Conservation (phyloP, 2,113 vertebrate species). For the Hyaena hyaena region DNA sequence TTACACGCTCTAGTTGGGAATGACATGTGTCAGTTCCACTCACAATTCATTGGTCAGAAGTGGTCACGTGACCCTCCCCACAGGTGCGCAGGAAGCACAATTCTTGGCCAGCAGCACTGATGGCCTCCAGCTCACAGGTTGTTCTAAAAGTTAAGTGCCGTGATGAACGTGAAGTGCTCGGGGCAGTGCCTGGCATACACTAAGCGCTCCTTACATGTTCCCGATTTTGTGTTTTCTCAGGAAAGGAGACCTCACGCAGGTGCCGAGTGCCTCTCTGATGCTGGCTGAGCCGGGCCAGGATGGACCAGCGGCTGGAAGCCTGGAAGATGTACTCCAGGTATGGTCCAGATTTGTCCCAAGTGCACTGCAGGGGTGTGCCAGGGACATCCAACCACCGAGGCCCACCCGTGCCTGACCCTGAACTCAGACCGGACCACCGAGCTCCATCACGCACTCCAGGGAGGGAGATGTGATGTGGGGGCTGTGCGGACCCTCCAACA, state of each 20-base stretch:
- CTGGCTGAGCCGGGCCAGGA: background rate
- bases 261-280: background rate
- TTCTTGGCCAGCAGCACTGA: background rate
- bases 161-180: background rate
- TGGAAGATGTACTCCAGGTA: background rate
- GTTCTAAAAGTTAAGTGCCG: background rate
- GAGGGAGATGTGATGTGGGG: background rate
- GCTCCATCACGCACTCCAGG: background rate
- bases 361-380: too few species aligned
- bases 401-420: background rate
- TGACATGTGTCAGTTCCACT: background rate
- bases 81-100: background rate
- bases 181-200: accelerated
- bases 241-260: background rate
- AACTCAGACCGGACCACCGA: background rate
- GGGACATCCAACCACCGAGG: background rate
- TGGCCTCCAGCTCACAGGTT: background rate
- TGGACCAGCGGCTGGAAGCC: background rate
- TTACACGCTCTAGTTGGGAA: background rate
- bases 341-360: background rate
- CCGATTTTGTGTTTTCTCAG: background rate
- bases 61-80: background rate
- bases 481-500: background rate
- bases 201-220: accelerated
- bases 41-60: background rate